Percentiles rank a stretch among this genome's conserved stretches.
Conservation (phyloP, 2,888 invertebrate species). For the Nemurella pictetii region DNA sequence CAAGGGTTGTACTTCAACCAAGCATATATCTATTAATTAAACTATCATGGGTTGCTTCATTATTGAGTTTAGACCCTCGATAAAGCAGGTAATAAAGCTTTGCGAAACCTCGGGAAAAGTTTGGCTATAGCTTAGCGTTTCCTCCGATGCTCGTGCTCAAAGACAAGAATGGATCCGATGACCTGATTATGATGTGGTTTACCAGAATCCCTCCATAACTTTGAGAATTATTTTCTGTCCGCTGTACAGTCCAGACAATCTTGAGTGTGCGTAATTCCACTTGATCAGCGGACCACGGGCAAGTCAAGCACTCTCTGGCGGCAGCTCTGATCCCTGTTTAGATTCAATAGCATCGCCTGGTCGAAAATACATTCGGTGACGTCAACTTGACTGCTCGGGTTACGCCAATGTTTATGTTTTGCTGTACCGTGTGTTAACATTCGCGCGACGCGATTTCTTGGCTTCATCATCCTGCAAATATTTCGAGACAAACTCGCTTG, state of each 20-base stretch:
- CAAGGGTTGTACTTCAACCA: too few relatives aligned
- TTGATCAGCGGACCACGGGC: not conserved
- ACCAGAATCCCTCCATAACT: not conserved
- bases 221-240: not conserved
- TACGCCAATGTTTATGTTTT: conserved; percentile 12
- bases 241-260: too few relatives aligned
- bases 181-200: not conserved
- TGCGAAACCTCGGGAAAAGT: too few relatives aligned
- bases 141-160: too few relatives aligned
- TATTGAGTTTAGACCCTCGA: too few relatives aligned
- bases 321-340: conserved; percentile 18
- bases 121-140: too few relatives aligned
- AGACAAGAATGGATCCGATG: not conserved
- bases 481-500: too few relatives aligned
- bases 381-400: conserved; percentile 7
- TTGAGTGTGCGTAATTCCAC: too few relatives aligned
- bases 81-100: too few relatives aligned
- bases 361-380: conserved; percentile 29
- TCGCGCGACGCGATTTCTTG: not conserved
- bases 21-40: too few relatives aligned
- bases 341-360: not conserved
- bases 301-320: not conserved
- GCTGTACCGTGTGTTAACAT: not conserved
- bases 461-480: not conserved
- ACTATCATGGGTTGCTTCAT: too few relatives aligned